Conservation (phyloP, 2,797 vertebrate genomes). For the Xyrichtys novacula region DNA sequence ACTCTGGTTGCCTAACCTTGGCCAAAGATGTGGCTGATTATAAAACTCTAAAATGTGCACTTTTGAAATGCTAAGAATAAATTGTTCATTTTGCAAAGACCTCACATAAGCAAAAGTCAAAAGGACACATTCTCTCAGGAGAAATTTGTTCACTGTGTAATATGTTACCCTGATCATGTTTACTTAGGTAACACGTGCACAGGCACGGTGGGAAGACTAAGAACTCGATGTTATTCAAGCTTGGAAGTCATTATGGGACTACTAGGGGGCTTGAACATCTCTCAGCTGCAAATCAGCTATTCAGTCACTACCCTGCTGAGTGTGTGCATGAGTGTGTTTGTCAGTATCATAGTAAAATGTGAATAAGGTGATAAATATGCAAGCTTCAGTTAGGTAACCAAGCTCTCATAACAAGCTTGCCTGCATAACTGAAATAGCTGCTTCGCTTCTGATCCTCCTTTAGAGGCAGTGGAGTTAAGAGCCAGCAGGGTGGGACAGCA, state of each 20-base stretch:
- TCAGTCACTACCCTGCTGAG: conserved; percentile 36
- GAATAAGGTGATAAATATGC: conserved; percentile 8
- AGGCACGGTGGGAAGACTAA: conserved; percentile 21
- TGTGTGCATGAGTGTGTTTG: conserved; percentile 7
- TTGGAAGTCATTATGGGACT: conserved; percentile 42
- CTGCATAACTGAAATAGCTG: too few relatives aligned
- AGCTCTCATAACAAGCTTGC: too few relatives aligned
- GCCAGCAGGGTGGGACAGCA: too few relatives aligned
- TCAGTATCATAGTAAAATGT: conserved; percentile 3
- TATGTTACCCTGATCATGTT: conserved; percentile 16
- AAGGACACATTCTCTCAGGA: conserved; percentile 21
- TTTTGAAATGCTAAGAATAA: conserved; percentile 18
- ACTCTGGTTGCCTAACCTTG: background rate
- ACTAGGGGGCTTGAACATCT: conserved; percentile 36
- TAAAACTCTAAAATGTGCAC: background rate
- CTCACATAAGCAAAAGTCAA: conserved; percentile 9
- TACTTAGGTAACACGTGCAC: conserved; percentile 27
- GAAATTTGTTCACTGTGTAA: conserved; percentile 23
- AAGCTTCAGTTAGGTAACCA: background rate
- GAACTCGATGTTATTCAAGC: conserved; percentile 34
- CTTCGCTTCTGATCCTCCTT: too few relatives aligned
- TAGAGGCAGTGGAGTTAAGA: too few relatives aligned
- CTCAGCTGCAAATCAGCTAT: conserved; percentile 28
- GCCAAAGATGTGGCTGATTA: background rate
- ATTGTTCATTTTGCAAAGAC: background rate